A percentile compares a stretch with the other conserved stretches of the same genome.
phyloP scores from a whole-genome alignment of 2,113 vertebrate species.

The Aegotheles bennettii region DNA sequence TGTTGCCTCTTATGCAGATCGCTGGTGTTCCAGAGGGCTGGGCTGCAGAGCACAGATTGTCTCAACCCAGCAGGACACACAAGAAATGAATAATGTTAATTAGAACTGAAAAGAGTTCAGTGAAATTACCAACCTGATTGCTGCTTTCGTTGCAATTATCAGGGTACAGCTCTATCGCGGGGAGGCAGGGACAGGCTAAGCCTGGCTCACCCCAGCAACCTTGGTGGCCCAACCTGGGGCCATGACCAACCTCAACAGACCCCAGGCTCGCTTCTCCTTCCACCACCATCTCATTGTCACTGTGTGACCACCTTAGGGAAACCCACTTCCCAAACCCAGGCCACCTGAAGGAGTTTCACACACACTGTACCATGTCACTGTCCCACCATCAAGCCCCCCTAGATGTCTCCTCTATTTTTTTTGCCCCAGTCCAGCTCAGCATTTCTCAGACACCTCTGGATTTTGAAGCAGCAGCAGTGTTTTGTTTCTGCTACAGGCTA shows the following conservation, averaged over 20 bases:
- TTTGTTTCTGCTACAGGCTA: background rate
- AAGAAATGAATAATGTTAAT: conserved; percentile 67
- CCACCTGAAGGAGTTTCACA: background rate
- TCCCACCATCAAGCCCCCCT: background rate
- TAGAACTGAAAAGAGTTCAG: conserved; percentile 55
- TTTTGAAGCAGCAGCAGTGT: background rate
- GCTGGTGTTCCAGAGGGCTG: conserved; percentile 35
- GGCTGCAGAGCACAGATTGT: conserved; percentile 50
- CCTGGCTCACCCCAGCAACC: background rate
- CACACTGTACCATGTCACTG: fast-evolving
- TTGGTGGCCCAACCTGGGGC: background rate
- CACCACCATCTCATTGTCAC: background rate
- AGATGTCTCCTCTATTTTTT: background rate
- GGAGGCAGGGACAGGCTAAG: background rate
- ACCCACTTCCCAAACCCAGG: background rate
- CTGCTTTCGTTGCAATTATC: conserved; percentile 28
- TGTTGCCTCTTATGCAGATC: conserved; percentile 45
- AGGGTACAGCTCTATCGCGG: background rate
- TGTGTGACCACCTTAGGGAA: background rate
- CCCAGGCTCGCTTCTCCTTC: background rate
- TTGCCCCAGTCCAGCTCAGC: background rate
- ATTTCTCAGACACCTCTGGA: background rate
- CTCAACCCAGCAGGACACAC: conserved; percentile 63
- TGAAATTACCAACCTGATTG: conserved; percentile 55
- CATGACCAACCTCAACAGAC: background rate